phyloP scores from a whole-genome alignment of 2,797 vertebrate genomes.

The Acrocephalus scirpaceus region DNA sequence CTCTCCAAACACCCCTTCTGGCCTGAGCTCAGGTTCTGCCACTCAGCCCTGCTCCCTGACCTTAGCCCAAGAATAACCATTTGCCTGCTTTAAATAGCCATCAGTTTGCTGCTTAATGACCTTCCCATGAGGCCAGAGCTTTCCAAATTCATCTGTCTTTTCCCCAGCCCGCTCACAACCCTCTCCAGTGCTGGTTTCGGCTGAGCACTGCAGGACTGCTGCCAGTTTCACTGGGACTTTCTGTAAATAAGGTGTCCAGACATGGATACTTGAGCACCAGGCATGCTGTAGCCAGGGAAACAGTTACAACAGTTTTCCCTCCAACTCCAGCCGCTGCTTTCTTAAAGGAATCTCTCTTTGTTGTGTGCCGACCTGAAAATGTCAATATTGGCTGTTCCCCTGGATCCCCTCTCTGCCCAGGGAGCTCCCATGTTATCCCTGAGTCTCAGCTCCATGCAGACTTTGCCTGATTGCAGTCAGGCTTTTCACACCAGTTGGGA shows the following conservation, averaged over 20 bases:
- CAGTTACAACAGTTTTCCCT: slow-evolving; percentile 46
- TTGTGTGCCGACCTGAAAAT: slow-evolving; percentile 12
- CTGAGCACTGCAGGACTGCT: background rate
- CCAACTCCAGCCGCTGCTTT: background rate
- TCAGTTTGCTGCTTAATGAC: slow-evolving; percentile 1
- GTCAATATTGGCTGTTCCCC: slow-evolving; percentile 31
- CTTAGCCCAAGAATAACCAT: slow-evolving; percentile 5
- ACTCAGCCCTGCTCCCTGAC: background rate
- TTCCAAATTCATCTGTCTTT: background rate
- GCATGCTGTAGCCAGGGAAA: slow-evolving; percentile 59
- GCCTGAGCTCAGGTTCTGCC: background rate
- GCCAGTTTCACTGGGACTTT: slow-evolving; percentile 51
- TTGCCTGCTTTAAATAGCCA: slow-evolving; percentile 29
- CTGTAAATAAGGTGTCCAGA: slow-evolving; percentile 61
- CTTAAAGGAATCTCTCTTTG: slow-evolving; percentile 13
- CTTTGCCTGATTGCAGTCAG: background rate
- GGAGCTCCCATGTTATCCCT: background rate
- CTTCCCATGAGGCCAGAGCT: slow-evolving; percentile 10
- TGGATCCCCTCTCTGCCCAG: background rate
- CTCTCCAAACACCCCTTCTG: background rate
- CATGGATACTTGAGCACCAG: slow-evolving; percentile 28
- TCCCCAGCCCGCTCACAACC: background rate
- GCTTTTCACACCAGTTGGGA: background rate
- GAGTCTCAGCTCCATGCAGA: background rate
- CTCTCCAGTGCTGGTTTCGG: background rate